phyloP scores from a whole-genome alignment of 2,888 invertebrate genomes.

The Graphium colonna region DNA sequence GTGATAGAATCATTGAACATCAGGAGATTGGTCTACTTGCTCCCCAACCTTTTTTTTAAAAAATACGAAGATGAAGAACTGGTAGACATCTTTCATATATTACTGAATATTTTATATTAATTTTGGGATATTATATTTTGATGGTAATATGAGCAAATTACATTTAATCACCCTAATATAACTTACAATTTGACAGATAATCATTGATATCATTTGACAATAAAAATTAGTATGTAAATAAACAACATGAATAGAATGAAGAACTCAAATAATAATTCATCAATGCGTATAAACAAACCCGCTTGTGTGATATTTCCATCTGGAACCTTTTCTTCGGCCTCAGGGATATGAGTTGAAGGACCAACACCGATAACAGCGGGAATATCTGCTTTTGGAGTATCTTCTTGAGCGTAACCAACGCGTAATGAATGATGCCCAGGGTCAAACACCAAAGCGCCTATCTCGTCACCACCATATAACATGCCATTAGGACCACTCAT shows the following conservation, averaged over 20 bases:
- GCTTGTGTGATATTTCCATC: conserved; percentile 85
- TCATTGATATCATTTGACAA: too few relatives aligned
- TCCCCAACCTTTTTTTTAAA: too few relatives aligned
- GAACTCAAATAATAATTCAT: not conserved
- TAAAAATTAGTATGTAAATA: not conserved
- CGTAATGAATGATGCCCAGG: conserved; percentile 88
- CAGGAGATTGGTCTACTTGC: too few relatives aligned
- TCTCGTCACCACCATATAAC: conserved; percentile 97
- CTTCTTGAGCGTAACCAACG: conserved; percentile 98
- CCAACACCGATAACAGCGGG: conserved; percentile 94
- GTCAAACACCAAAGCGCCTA: conserved; percentile 98
- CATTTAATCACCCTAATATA: too few relatives aligned
- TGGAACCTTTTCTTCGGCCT: conserved; percentile 87
- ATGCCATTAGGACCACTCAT: conserved; percentile 82
- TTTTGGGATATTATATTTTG: too few relatives aligned
- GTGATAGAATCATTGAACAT: too few relatives aligned
- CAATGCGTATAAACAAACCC: conserved; percentile 42
- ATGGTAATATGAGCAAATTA: too few relatives aligned
- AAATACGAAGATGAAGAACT: too few relatives aligned
- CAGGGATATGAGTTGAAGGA: conserved; percentile 84
- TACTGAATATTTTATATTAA: too few relatives aligned
- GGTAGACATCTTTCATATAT: too few relatives aligned
- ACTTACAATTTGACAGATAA: too few relatives aligned
- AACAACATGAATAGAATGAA: too few relatives aligned
- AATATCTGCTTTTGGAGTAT: conserved; percentile 99